Percentiles rank a stretch among this genome's conserved stretches.
Evolutionary conservation across 2,113 vertebrate genomes (phyloP).

Genomic region (Miniopterus natalensis): DNA sequence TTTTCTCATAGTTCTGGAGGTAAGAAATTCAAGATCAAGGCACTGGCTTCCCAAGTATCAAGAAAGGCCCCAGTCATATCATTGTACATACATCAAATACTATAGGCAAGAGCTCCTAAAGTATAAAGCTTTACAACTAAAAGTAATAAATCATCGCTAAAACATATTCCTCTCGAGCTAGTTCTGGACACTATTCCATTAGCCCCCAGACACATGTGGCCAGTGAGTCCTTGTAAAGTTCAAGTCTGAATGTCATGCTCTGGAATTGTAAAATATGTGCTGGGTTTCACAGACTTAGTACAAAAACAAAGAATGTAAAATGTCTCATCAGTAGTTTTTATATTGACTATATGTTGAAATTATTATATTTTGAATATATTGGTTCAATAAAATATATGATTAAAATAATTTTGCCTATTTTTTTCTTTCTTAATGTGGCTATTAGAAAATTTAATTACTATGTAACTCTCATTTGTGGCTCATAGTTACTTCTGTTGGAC

Average conservation of each 20-base stretch:
- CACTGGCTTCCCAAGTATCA: neutral
- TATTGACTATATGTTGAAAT: neutral
- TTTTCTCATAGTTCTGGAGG: neutral
- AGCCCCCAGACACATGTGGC: neutral
- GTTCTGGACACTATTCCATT: neutral
- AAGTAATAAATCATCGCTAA: neutral
- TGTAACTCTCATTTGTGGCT: neutral
- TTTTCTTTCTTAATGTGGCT: neutral
- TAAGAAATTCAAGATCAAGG: neutral
- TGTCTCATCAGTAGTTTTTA: neutral
- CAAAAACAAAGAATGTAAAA: neutral
- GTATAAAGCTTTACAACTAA: neutral
- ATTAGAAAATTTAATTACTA: neutral
- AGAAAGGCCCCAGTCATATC: neutral
- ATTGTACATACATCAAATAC: neutral
- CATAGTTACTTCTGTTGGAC: neutral
- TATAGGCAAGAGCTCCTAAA: neutral
- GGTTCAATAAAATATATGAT: neutral
- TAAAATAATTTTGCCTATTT: neutral
- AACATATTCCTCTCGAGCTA: neutral
- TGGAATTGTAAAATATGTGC: neutral
- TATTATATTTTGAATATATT: neutral
- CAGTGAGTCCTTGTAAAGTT: neutral
- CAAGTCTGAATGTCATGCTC: neutral
- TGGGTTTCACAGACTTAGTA: neutral